Evolutionary conservation across 2,888 invertebrate genomes (phyloP), one percentile per base, ranked within the genome.

Genomic region (Lithophane socia): DNA sequence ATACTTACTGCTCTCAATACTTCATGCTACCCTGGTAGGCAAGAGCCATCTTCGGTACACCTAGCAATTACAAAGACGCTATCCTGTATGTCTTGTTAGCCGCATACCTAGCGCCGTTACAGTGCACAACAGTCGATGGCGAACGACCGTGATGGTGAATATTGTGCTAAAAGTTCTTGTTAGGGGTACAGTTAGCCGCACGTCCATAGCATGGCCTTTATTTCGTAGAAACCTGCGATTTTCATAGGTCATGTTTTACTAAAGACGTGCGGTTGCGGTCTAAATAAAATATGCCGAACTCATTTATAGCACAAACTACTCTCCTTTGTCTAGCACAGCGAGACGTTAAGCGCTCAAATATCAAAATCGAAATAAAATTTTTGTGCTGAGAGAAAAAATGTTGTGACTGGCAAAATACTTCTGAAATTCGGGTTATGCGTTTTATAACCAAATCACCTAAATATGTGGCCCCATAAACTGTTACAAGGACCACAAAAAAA

Each of bases 1-100:
- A 83, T 67, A 44, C 66, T n/a, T 12, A 75, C 42, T 61, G 54
- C 52, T 67, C 69, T 66, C 56, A 54, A 16, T 44, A 69, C 10
- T 44, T 66, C 54, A 80, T 80, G 72, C 54, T 49, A 7, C 24
- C 83, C 87, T 86, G 80, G 87, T 84, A 69, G 52, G 21, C 18
- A 37, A 63, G 61, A 21, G 52, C 18, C 70, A 42, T 67, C 66
- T 37, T 49, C 4, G 3, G 13, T 49, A 60, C 18, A 58, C 2
- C 16, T 79, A 58, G 4, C 4, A 29, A 10, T 44, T 8, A 42
- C 42, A 42, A n/a, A 29, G 49, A 16, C 8, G 5, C 13, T 37
- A 67, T 21, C 24, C 18, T 47, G 18, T 29, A 74, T 21, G 47
- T 58, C 9, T n/a, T 7, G 42, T 2, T 56, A 47, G 5, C 4